Base-by-base conservation (phyloP, 1,140 invertebrate genomes). In the Trichogramma pretiosum region DNA sequence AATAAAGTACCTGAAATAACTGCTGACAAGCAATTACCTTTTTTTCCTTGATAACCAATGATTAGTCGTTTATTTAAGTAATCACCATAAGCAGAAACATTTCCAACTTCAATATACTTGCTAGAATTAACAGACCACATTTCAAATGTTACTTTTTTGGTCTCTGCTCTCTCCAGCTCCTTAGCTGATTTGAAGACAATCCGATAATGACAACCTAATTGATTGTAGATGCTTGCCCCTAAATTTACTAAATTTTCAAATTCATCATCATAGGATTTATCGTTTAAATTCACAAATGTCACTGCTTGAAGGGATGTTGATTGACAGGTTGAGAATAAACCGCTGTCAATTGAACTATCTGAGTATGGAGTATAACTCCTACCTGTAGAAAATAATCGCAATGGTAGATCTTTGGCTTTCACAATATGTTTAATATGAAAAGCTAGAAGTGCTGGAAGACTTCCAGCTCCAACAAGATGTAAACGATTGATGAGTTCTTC, bases 51-150 rank as follows among this genome's bases (percentile, higher is more conserved):
- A 56, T 78, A 80, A 37, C 64, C 75, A 39, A 81, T 77, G 52
- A 82, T 62, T 18, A 86, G 64, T 41, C 83, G 72, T 62, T 84
- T 83, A 58, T 80, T 82, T 16, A 84, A 73, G 58, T 78, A 87
- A 53, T 78, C 72, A 26, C 75, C 77, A 59, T 73, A 77, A 10
- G 77, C 41, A 2, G 79, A 81, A 34, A 85, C 43, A 68, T 79
- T 68, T 4, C 78, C 83, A 46, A 84, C 73, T 70, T 82, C 79
- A 2, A 84, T 55, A 62, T 83, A 86, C 18, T 60, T 53, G 35
- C 77, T 56, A 17, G 65, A 60, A 56, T 71, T 72, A 14, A 64
- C 61, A 0, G 82, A 84, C 74, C 75, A 85, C 70, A 85, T 74
- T 70, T 85, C 76, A 55, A 85, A 73, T 16, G 74, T 74, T 3